Percentiles rank a stretch among this genome's conserved stretches.
Conservation (phyloP, 1,140 invertebrate genomes). For the Homarus americanus region DNA sequence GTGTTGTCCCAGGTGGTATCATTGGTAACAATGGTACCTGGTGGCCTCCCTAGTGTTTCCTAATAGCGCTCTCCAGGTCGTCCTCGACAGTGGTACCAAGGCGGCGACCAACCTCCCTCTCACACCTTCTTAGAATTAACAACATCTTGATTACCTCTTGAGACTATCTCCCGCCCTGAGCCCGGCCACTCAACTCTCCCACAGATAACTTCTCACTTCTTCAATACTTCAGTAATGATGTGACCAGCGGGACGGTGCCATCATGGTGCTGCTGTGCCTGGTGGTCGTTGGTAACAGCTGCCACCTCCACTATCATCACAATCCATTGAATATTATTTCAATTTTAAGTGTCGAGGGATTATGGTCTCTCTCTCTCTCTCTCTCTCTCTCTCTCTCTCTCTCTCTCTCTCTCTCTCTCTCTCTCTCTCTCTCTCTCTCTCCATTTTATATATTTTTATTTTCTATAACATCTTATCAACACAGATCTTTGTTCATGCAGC, state of each 20-base stretch:
- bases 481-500: too few relatives aligned
- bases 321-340: constrained; percentile 41
- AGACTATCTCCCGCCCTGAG: too few relatives aligned
- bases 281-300: constrained; percentile 9
- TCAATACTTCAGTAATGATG: too few relatives aligned
- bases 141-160: constrained; percentile 22
- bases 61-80: constrained; percentile 37
- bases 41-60: constrained; percentile 46
- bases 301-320: background rate
- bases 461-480: background rate
- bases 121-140: background rate
- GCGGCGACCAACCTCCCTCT: background rate
- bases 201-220: too few relatives aligned
- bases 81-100: constrained; percentile 30
- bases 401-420: constrained; percentile 39
- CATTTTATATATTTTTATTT: background rate
- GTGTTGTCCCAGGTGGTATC: too few relatives aligned
- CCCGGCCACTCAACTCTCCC: too few relatives aligned
- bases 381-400: constrained; percentile 41
- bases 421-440: background rate
- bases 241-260: too few relatives aligned
- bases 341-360: too few relatives aligned
- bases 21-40: too few relatives aligned
- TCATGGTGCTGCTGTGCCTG: too few relatives aligned
- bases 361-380: constrained; percentile 8